phyloP scores from a whole-genome alignment of 2,113 vertebrate genomes.

The Buteo buteo region DNA sequence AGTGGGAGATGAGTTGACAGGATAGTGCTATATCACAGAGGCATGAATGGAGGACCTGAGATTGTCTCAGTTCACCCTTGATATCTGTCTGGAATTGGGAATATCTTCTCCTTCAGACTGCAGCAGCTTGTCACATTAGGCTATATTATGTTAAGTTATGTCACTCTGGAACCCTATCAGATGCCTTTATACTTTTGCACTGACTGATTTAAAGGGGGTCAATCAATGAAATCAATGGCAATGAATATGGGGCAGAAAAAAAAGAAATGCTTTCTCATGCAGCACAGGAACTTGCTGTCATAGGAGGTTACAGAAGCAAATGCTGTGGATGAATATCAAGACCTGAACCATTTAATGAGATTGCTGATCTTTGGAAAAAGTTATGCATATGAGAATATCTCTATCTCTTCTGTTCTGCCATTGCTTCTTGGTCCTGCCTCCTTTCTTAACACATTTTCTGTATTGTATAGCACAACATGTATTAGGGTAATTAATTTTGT shows the following conservation, averaged over 20 bases:
- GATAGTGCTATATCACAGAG: not conserved
- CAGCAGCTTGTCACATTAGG: not conserved
- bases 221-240: conserved; percentile 34
- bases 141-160: not conserved
- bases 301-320: not conserved
- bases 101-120: not conserved
- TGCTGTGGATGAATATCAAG: not conserved
- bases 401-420: not conserved
- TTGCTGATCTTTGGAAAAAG: not conserved
- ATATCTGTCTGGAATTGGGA: not conserved
- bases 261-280: not conserved
- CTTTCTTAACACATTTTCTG: not conserved
- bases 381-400: not conserved
- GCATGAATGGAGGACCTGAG: not conserved
- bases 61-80: not conserved
- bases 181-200: not conserved
- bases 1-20: not conserved
- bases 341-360: not conserved
- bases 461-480: not conserved
- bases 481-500: not conserved
- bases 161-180: not conserved
- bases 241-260: not conserved
- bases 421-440: not conserved
- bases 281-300: conserved; percentile 1
- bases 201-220: conserved; percentile 8